Base-by-base conservation (phyloP, 2,888 invertebrate species). In the Rhagonycha lutea region DNA sequence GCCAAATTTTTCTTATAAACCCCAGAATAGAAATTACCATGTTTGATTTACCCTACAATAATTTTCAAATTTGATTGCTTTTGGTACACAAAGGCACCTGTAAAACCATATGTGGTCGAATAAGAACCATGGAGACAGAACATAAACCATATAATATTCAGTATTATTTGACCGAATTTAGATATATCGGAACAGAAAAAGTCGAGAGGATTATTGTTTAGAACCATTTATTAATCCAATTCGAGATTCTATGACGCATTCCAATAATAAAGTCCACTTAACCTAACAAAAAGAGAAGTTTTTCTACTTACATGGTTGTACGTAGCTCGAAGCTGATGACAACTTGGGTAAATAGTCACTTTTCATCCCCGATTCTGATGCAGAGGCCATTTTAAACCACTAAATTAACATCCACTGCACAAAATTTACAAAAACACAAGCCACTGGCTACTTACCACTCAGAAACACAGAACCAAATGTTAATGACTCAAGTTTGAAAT, bases 241-340 rank as follows among this genome's bases (percentile, higher is more conserved):
- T 79, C 78, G 77, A 74, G 70, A 78, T 72, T 67, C 60, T 73
- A 70, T 73, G 75, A 73, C 70, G 75, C 77, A 78, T 75, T 73
- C 77, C 75, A 73, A 70, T 68, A 63, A 61, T 68, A 78, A 80
- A 81, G 80, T 81, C 79, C 81, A 80, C 80, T 81, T 78, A 81
- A 78, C 80, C 77, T 71, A 79, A 78, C 78, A 77, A 72, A 76
- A 73, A 72, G 47, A 73, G 77, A 73, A 28, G 47, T 18, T 65
- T 74, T 72, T 77, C 26, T 18, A 84, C 85, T 85, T 84, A 86
- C 86, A 80, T 83, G 83, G 82, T 83, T 86, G 85, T 74, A 84
- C 80, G 82, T 84, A 84, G 81, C 84, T 84, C 61, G 83, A 81
- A 14, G 84, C 84, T n/a, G 82, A 81, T 71, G 83, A 81, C 74